These are phyloP conservation scores for Chalcosyrphus nemorum DNA, from an alignment of 2,888 invertebrate genomes.

Conservation along the genomic window DNA sequence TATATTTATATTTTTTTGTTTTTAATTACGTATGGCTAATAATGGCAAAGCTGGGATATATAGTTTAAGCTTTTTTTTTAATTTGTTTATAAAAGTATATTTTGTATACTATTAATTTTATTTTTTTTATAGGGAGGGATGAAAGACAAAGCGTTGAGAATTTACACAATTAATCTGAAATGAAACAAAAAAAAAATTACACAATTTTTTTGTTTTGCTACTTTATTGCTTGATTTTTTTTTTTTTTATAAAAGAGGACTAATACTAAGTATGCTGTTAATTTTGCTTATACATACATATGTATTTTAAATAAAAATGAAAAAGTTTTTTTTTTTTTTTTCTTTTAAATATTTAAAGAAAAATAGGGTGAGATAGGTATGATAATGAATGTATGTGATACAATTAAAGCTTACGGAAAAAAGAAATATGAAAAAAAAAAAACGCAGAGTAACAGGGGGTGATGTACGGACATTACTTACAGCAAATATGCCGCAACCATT, in stretches of 20 bases:
- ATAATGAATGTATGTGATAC: slow-evolving; percentile 12
- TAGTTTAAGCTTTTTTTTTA: slow-evolving; percentile 69
- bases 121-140: slow-evolving; percentile 67
- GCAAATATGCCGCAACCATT: slow-evolving; percentile 19
- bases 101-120: slow-evolving; percentile 66
- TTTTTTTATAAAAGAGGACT: slow-evolving; percentile 48
- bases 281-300: slow-evolving; percentile 17
- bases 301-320: slow-evolving; percentile 25
- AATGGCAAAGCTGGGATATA: slow-evolving; percentile 74
- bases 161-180: slow-evolving; percentile 81
- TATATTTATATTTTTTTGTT: slow-evolving; percentile 32
- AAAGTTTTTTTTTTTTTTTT: too few relatives aligned
- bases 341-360: slow-evolving; percentile 26
- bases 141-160: slow-evolving; percentile 75
- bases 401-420: slow-evolving; percentile 63
- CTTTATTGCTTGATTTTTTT: slow-evolving; percentile 49
- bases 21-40: slow-evolving; percentile 67
- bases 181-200: slow-evolving; percentile 79
- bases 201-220: slow-evolving; percentile 74
- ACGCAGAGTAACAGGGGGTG: slow-evolving; percentile 32
- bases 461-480: slow-evolving; percentile 31
- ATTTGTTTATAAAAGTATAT: slow-evolving; percentile 58
- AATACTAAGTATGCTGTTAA: slow-evolving; percentile 64
- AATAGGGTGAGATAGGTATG: background rate
- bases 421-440: slow-evolving; percentile 25